These are phyloP conservation scores for Hoplostethus mediterraneus DNA, from an alignment of 2,797 vertebrate species.

Conservation along the genomic window DNA sequence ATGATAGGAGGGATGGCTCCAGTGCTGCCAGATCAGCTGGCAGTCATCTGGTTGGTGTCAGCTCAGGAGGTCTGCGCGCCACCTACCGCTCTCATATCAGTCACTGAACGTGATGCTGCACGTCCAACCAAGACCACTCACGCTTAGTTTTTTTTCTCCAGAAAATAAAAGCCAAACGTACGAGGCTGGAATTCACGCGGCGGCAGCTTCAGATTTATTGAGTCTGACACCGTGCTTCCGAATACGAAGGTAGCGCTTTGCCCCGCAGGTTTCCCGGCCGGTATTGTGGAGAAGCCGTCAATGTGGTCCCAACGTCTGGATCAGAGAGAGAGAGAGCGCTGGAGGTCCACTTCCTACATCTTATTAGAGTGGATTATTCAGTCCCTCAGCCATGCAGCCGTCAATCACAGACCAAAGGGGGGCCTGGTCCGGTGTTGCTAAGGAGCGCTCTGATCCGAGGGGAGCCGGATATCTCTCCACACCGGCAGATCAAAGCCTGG, in stretches of 20 bases:
- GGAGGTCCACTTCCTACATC: conserved; percentile 82
- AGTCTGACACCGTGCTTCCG: conserved; percentile 34
- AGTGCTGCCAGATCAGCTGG: conserved; percentile 50
- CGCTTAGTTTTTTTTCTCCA: not conserved
- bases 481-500: conserved; percentile 83
- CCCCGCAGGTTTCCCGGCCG: conserved; percentile 68
- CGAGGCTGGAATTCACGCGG: not conserved
- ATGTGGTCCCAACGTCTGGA: conserved; percentile 69
- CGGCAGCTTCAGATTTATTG: not conserved
- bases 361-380: conserved; percentile 85
- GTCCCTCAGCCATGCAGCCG: conserved; percentile 80
- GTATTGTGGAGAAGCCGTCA: conserved; percentile 64
- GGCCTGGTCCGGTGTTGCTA: conserved; percentile 68
- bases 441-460: conserved; percentile 75
- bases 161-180: not conserved
- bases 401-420: conserved; percentile 83
- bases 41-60: conserved; percentile 45
- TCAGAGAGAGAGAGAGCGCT: conserved; percentile 72
- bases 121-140: not conserved
- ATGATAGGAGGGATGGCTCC: conserved; percentile 47
- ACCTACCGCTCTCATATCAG: conserved; percentile 29
- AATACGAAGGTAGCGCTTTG: conserved; percentile 60
- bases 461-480: conserved; percentile 84
- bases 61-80: not conserved
- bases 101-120: not conserved